Evolutionary conservation across 2,888 invertebrate species (phyloP).

Genomic region (Synergus laeviventris): DNA sequence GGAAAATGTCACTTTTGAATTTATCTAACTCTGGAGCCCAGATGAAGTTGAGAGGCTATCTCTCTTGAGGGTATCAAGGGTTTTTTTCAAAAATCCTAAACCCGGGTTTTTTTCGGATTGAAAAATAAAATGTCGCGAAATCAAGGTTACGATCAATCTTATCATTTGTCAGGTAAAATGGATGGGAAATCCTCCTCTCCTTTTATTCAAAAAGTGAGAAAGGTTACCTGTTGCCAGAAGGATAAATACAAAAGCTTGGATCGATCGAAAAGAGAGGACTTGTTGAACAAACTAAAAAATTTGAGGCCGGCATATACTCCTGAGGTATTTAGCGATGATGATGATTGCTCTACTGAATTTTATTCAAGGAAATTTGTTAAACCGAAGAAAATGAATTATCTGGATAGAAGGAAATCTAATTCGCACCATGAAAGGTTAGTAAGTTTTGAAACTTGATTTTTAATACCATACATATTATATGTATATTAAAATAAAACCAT

Average conservation of each 20-base stretch:
- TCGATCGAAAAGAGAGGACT: conserved; percentile 40
- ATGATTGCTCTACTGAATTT: conserved; percentile 5
- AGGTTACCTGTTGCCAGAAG: neutral
- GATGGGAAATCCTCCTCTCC: neutral
- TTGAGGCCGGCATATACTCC: conserved; percentile 42
- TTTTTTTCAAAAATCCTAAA: neutral
- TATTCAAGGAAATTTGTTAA: neutral
- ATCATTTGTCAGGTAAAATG: neutral
- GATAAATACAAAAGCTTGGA: neutral
- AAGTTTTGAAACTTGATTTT: neutral
- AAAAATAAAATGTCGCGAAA: neutral
- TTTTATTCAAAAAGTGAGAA: neutral
- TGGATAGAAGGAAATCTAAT: neutral
- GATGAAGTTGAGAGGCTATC: neutral
- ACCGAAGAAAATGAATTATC: neutral
- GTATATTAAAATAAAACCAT: too few relatives aligned
- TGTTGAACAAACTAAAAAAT: conserved; percentile 49
- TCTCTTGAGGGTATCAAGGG: neutral
- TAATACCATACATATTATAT: too few relatives aligned
- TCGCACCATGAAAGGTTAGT: neutral
- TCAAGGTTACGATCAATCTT: neutral
- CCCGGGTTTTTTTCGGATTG: neutral
- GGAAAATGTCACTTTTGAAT: neutral
- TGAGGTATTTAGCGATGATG: conserved; percentile 40
- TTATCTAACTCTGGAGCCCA: neutral